A percentile compares a stretch with the other conserved stretches of the same genome.
Evolutionary conservation across 2,888 invertebrate genomes (phyloP).

Genomic region (Charanyca ferruginea): DNA sequence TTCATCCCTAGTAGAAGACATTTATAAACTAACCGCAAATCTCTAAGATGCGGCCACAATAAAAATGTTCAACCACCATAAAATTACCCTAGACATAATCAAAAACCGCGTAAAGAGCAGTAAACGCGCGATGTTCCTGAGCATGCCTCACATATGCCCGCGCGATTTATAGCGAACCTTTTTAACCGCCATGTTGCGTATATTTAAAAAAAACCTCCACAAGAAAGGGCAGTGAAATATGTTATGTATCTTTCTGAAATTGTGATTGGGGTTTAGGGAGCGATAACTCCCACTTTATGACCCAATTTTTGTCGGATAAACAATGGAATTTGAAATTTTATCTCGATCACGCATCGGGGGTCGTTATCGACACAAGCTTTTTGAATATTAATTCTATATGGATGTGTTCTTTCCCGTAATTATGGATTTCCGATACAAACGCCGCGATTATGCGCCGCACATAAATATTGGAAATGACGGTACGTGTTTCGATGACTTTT

Average conservation of each 20-base stretch:
- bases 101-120: constrained; percentile 57
- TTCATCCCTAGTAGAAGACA: constrained; percentile 24
- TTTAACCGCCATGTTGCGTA: constrained; percentile 76
- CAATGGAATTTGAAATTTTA: constrained; percentile 86
- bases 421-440: constrained; percentile 63
- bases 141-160: constrained; percentile 74
- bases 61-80: constrained; percentile 58
- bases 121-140: constrained; percentile 69
- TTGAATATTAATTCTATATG: constrained; percentile 64
- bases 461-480: constrained; percentile 48
- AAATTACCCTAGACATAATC: constrained; percentile 59
- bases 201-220: constrained; percentile 69
- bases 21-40: constrained; percentile 54
- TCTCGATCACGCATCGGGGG: constrained; percentile 68
- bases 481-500: constrained; percentile 53
- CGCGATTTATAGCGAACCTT: constrained; percentile 83
- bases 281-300: constrained; percentile 87
- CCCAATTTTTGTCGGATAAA: constrained; percentile 87
- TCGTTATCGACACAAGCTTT: constrained; percentile 72
- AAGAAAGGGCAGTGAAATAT: constrained; percentile 79
- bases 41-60: constrained; percentile 40
- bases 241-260: constrained; percentile 84
- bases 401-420: constrained; percentile 57
- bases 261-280: constrained; percentile 88
- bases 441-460: constrained; percentile 43